A percentile compares a stretch with the other conserved stretches of the same genome.
Evolutionary conservation across 2,113 vertebrate species (phyloP).

Genomic region (Lasiurus cinereus): DNA sequence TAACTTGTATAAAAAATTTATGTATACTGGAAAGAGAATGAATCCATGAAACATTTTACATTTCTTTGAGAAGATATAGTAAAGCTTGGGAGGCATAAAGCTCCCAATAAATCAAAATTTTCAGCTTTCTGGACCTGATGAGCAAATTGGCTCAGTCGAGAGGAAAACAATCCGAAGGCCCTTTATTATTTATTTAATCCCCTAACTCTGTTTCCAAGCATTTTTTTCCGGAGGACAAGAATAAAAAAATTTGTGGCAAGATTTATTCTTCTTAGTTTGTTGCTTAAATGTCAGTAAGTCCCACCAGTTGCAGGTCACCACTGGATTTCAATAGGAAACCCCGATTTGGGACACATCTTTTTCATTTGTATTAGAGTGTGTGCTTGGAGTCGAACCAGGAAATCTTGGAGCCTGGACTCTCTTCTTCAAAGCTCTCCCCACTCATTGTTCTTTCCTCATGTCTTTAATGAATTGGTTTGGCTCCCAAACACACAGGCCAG

Average conservation of each 20-base stretch:
- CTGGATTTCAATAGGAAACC: constrained; percentile 73
- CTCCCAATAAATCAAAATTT: constrained; percentile 65
- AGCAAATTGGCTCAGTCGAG: constrained; percentile 55
- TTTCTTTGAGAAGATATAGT: constrained; percentile 52
- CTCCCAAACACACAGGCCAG: constrained; percentile 53
- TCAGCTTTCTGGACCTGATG: constrained; percentile 71
- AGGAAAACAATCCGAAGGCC: constrained; percentile 65
- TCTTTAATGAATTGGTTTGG: constrained; percentile 76
- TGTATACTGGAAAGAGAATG: constrained; percentile 36
- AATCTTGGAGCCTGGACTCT: constrained; percentile 60
- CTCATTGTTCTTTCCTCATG: constrained; percentile 67
- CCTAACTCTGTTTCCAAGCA: constrained; percentile 67
- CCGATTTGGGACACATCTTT: constrained; percentile 44
- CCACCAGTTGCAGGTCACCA: constrained; percentile 59
- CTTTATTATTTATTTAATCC: constrained; percentile 67
- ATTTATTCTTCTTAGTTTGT: constrained; percentile 67
- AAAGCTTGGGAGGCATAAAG: constrained; percentile 22
- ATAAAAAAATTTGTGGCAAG: constrained; percentile 55
- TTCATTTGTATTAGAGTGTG: constrained; percentile 70
- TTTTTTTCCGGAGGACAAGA: constrained; percentile 66
- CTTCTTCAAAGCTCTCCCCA: constrained; percentile 69
- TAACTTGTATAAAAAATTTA: constrained; percentile 20
- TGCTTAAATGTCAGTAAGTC: constrained; percentile 62
- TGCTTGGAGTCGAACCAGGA: constrained; percentile 69
- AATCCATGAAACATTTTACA: neutral